Evolutionary conservation across 2,797 vertebrate genomes (phyloP), one percentile per base, ranked within the genome.

Genomic region (Eidolon dupreanum): DNA sequence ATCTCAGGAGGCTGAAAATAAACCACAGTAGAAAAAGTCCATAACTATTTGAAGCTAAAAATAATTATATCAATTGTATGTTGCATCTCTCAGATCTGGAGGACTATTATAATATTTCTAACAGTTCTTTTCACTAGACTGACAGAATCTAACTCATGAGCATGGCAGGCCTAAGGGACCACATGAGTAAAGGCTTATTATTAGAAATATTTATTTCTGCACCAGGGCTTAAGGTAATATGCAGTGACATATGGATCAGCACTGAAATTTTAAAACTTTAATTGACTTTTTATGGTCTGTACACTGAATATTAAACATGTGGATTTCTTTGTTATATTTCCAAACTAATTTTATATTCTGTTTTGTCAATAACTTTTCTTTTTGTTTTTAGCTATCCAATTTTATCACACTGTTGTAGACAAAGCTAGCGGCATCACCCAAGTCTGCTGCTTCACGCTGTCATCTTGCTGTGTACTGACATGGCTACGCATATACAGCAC

Each of bases 201-300:
- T 90, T 94, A 68, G 88, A 96, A 95, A 96, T 65, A 36, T 6
- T 95, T 93, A 84, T 88, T 96, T 96, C 78, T 96, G 91, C 65
- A 90, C 73, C 51, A 91, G 22, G 28, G 55, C 68, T 86, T 81
- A 90, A 95, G 70, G 75, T 88, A 87, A 91, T 74, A 94, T 13
- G 49, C 13, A 46, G 81, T 66, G 31, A 84, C 66, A 46, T 86
- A 90, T 68, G 65, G 38, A 71, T 77, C 26, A 41, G 41, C 78
- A 70, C 55, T 88, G 70, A 96, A 97, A 97, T 87, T 83, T 89
- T 91, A 89, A 95, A 91, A 84, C 65, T 84, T 92, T 95, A 92
- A 95, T 73, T 96, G 95, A 85, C 78, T 94, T 96, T 92, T 88
- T 71, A 90, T 38, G 41, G 38, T 93, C 92, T 89, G 24, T 73